phyloP scores from a whole-genome alignment of 2,113 vertebrate species.

The Aix galericulata region DNA sequence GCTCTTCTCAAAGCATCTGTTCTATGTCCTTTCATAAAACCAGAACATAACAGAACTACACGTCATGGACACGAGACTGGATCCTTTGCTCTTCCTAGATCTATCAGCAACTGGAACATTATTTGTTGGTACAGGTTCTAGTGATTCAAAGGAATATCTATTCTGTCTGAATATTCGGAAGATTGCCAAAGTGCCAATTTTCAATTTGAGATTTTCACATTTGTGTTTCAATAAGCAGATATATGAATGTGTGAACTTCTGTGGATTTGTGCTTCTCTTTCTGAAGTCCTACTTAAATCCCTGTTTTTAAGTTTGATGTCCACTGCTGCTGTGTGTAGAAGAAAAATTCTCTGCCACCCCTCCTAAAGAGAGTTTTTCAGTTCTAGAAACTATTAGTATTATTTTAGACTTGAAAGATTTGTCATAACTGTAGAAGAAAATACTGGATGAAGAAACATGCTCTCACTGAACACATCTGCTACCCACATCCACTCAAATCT shows the following conservation, averaged over 20 bases:
- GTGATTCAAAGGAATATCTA: background rate
- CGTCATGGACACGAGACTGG: background rate
- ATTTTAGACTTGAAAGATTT: too few relatives aligned
- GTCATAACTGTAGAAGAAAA: background rate
- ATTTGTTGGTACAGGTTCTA: background rate
- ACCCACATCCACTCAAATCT: background rate
- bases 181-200: background rate
- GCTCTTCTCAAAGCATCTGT: background rate
- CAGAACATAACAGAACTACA: background rate
- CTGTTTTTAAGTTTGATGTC: background rate
- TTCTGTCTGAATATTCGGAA: background rate
- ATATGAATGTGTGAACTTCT: background rate
- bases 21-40: background rate
- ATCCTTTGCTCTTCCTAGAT: background rate
- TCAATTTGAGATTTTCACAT: background rate
- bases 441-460: background rate
- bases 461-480: background rate
- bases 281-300: background rate
- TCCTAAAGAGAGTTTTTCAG: background rate
- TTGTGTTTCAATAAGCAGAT: background rate
- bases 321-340: background rate
- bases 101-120: background rate
- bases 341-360: background rate
- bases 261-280: background rate
- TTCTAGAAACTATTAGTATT: background rate